Evolutionary conservation across 53 echinoderm and acorn worm species (phyloP).

Genomic region (Echinarachnius parma): DNA sequence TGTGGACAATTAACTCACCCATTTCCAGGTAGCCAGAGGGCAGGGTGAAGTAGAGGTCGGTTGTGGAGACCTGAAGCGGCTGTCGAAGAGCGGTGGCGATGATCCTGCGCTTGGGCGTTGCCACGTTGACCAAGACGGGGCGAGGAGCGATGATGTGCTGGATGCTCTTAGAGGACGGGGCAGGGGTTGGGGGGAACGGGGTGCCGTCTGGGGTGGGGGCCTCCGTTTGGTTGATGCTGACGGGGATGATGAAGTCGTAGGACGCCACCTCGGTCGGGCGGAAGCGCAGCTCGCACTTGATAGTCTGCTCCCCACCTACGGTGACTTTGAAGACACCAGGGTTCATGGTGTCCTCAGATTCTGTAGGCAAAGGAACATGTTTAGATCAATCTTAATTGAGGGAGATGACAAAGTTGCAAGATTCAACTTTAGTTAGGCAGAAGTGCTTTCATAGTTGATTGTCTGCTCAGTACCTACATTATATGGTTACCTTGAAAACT

Average conservation of each 20-base stretch:
- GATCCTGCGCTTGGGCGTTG: conserved; percentile 82
- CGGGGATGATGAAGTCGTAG: conserved; percentile 91
- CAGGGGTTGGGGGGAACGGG: conserved; percentile 94
- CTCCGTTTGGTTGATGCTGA: conserved; percentile 95
- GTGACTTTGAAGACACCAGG: conserved; percentile 93
- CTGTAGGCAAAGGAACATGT: too few species aligned
- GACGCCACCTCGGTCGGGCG: conserved; percentile 91
- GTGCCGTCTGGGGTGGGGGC: conserved; percentile 89
- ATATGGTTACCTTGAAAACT: too few species aligned
- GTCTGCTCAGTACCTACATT: too few species aligned
- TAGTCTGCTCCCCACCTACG: conserved; percentile 67
- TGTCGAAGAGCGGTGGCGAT: conserved; percentile 91
- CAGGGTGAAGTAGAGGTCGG: conserved; percentile 79
- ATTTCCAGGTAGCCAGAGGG: conserved; percentile 89
- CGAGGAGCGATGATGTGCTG: conserved; percentile 93
- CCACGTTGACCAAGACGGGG: conserved; percentile 78
- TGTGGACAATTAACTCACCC: conserved; percentile 15
- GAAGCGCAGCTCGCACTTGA: conserved; percentile 77
- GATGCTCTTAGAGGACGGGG: conserved; percentile 92
- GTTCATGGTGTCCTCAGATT: conserved; percentile 89
- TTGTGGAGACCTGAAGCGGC: conserved; percentile 79
- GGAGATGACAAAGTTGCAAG: too few species aligned
- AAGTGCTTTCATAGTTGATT: too few species aligned
- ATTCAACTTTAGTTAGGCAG: too few species aligned
- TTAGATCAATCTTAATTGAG: too few species aligned